Evolutionary conservation across 2,113 vertebrate species (phyloP), one percentile per base, ranked within the genome.

Genomic region (Merops nubicus): DNA sequence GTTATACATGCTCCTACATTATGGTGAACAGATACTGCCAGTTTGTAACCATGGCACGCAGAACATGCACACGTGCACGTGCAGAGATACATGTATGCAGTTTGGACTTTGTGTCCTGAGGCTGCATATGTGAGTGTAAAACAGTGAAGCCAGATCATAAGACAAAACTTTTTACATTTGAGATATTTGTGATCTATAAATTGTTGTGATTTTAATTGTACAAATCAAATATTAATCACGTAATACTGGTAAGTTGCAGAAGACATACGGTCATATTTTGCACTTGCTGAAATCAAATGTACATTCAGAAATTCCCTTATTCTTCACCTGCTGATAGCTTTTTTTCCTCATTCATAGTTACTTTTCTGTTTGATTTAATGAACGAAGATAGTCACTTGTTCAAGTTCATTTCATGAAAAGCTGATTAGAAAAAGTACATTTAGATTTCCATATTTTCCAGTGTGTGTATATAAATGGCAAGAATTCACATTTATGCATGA

Each of bases 231-330:
- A 53, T 84, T 86, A 95, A 56, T 85, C 20, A 8, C 25, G 8
- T 72, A 73, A 70, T 11, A 74, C 29, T 33, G 51, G 48, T 69
- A 96, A 94, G 75, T 76, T 5, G 1, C 38, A 47, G 23, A 85
- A 86, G 60, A 63, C 3, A 12, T 60, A 42, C 77, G 77, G 43
- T 76, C 43, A 16, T 79, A 62, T 82, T 86, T 68, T 88, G 57
- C 21, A 81, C 36, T 94, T 91, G 31, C 34, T 50, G 34, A 63
- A 91, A 96, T 97, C 62, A 89, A 82, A 83, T 96, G 48, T 60
- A 43, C 8, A 11, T 45, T 91, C 54, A 59, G 17, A 89, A 47
- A 76, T 87, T 42, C n/a, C 38, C 59, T 45, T 45, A 1, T 57
- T 38, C 48, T 69, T 73, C 64, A 67, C 5, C 4, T 78, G 19